phyloP scores from a whole-genome alignment of 2,113 vertebrate species.

The Myxocyprinus asiaticus region DNA sequence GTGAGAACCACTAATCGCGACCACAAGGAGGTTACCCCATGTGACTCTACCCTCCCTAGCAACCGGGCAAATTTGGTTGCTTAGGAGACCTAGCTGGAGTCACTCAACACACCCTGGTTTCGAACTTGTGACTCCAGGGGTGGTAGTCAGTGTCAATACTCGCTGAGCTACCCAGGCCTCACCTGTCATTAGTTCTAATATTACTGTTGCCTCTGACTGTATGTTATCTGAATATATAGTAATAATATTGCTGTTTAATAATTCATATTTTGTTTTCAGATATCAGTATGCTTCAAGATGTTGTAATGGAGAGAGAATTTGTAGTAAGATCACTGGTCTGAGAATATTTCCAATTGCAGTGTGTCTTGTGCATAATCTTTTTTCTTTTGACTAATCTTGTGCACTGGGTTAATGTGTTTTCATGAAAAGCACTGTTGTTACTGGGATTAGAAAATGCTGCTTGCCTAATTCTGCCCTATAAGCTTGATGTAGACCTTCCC shows the following conservation, averaged over 20 bases:
- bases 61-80: too few species aligned
- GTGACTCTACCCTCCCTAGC: too few species aligned
- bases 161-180: too few species aligned
- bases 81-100: too few species aligned
- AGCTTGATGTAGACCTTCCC: constrained; percentile 8
- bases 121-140: too few species aligned
- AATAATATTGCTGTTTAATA: neutral
- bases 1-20: too few species aligned
- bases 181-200: too few species aligned
- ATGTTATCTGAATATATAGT: too few species aligned
- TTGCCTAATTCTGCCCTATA: constrained; percentile 28
- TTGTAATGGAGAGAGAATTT: neutral
- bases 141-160: too few species aligned
- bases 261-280: neutral
- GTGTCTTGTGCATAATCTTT: constrained; percentile 36
- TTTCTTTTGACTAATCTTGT: constrained; percentile 60
- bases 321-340: neutral
- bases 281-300: neutral
- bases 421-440: constrained; percentile 67
- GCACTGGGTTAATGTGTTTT: constrained; percentile 46
- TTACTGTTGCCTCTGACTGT: too few species aligned
- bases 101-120: too few species aligned
- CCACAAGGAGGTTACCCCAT: too few species aligned
- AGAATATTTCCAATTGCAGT: constrained; percentile 28
- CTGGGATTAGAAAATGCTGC: constrained; percentile 57